These are phyloP conservation scores for Chouioia cunea DNA, from an alignment of 2,888 invertebrate genomes.

Conservation along the genomic window DNA sequence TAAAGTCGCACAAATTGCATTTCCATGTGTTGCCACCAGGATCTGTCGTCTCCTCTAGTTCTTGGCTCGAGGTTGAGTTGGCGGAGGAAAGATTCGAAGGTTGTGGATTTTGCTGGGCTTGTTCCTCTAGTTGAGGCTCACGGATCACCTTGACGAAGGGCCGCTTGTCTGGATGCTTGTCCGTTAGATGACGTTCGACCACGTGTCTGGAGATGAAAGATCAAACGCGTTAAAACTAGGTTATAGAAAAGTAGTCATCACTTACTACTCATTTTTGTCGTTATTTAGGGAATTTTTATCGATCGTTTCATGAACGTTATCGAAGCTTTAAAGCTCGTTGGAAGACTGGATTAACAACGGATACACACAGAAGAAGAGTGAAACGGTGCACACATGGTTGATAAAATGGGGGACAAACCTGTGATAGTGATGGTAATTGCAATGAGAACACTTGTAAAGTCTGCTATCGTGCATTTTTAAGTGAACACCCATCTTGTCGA, in stretches of 20 bases:
- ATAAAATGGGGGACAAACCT: slow-evolving; percentile 58
- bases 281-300: neutral
- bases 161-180: slow-evolving; percentile 72
- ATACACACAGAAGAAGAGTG: slow-evolving; percentile 2
- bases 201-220: slow-evolving; percentile 59
- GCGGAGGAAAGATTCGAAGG: neutral
- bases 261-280: neutral
- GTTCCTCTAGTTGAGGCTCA: slow-evolving; percentile 64
- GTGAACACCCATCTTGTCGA: slow-evolving; percentile 78
- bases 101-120: slow-evolving; percentile 16
- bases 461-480: slow-evolving; percentile 81
- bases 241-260: no score
- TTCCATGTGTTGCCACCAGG: slow-evolving; percentile 76
- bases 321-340: neutral
- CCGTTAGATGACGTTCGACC: slow-evolving; percentile 77
- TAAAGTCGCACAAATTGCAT: slow-evolving; percentile 78
- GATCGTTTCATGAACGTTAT: slow-evolving; percentile 4
- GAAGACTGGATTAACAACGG: neutral
- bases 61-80: slow-evolving; percentile 42
- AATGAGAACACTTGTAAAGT: slow-evolving; percentile 80
- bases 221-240: neutral
- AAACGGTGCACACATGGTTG: slow-evolving; percentile 15
- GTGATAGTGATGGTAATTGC: slow-evolving; percentile 77
- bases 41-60: slow-evolving; percentile 57
- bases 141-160: slow-evolving; percentile 69